Evolutionary conservation across 2,113 vertebrate species (phyloP), one percentile per base, ranked within the genome.

Genomic region (Harpagus bidentatus): DNA sequence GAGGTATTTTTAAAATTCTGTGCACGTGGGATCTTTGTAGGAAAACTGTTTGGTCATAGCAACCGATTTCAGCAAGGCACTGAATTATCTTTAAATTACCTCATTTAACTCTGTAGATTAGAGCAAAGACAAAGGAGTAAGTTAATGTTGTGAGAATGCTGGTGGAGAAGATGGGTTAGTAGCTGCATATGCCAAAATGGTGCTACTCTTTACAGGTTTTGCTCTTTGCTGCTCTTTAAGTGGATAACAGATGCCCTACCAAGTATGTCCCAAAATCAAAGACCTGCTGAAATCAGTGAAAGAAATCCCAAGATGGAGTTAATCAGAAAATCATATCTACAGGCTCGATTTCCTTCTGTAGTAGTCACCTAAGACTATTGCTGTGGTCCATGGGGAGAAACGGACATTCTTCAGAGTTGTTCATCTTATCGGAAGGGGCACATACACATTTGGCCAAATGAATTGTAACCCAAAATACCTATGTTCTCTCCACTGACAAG

Each of bases 21-120:
- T 45, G n/a, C 17, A 32, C 0, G 0, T 42, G 29, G 28, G 42
- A 87, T 31, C 40, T 70, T 47, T 86, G 47, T 50, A 32, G 28
- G 28, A 59, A 70, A 89, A 71, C 50, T 45, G 20, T 70, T 82
- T 82, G 55, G 65, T 87, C 73, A 47, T 40, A 91, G 56, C 42
- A 91, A 56, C 18, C 0, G 0, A 61, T 63, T 93, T 59, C 77
- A 86, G 61, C 9, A 47, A 61, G 62, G 66, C 25, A 55, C 1
- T 47, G 47, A 89, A 74, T 93, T 58, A 56, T 72, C 36, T n/a
- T 79, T 25, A 87, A 85, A 85, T 56, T 23, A 43, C 28, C 34
- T 67, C 20, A 43, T 48, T 74, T 84, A 73, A 73, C 43, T 52
- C 55, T 55, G n/a, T n/a, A 50, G 42, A 23, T 42, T 48, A 31